These are phyloP conservation scores for Anthoptus insignis DNA, from an alignment of 2,888 invertebrate species.

Conservation along the genomic window DNA sequence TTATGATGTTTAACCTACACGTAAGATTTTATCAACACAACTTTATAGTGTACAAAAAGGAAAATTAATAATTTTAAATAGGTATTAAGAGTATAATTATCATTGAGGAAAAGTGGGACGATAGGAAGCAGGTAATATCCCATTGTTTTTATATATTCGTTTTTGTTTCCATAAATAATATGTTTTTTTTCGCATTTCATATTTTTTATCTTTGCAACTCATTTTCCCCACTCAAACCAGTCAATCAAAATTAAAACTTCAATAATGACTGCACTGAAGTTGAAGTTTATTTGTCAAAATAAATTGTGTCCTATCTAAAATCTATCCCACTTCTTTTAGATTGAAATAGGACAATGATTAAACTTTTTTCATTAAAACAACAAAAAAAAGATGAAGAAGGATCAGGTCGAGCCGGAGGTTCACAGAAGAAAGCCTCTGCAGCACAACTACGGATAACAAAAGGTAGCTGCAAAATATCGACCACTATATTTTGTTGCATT, in stretches of 20 bases:
- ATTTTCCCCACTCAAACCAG: slow-evolving; percentile 18
- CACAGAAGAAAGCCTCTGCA: slow-evolving; percentile 98
- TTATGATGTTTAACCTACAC: no score
- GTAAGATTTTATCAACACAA: no score
- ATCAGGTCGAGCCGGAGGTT: slow-evolving; percentile 86
- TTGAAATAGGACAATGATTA: slow-evolving; percentile 93
- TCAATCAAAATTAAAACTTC: no score
- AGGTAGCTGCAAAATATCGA: slow-evolving; percentile 87
- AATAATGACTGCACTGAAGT: slow-evolving; percentile 22
- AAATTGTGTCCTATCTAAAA: slow-evolving; percentile 74
- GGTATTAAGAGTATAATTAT: no score
- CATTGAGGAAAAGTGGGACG: no score
- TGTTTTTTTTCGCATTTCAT: not conserved
- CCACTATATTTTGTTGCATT: slow-evolving; percentile 26
- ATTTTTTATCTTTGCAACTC: slow-evolving; percentile 14
- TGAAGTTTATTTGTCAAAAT: slow-evolving; percentile 70
- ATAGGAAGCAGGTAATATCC: no score
- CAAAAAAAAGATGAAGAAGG: slow-evolving; percentile 99
- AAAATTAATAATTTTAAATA: no score
- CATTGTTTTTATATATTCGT: no score
- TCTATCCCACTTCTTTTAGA: slow-evolving; percentile 73
- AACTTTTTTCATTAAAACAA: slow-evolving; percentile 99
- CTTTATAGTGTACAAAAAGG: no score
- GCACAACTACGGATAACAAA: slow-evolving; percentile 99
- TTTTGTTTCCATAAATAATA: no score